Conservation (phyloP, 2,113 vertebrate species). For the Microcebus lehilahytsara region DNA sequence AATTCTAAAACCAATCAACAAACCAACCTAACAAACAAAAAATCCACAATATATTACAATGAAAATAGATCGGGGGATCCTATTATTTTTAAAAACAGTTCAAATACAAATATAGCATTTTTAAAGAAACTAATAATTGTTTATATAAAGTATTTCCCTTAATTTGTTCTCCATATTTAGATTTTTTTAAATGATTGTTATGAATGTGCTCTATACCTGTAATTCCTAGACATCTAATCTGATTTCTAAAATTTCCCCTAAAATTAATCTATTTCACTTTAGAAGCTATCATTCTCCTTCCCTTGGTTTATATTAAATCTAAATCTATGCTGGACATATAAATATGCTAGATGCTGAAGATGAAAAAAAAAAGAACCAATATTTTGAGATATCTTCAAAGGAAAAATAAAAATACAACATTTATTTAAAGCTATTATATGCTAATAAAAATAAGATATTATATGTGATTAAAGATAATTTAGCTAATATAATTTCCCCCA, state of each 20-base stretch:
- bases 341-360: background rate
- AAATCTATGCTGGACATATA: background rate
- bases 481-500: background rate
- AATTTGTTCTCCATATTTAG: background rate
- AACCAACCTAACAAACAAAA: background rate
- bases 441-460: background rate
- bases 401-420: background rate
- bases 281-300: background rate
- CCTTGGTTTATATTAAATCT: background rate
- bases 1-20: background rate
- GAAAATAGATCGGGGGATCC: background rate
- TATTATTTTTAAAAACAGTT: background rate
- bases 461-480: background rate
- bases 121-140: background rate
- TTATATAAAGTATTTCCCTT: background rate
- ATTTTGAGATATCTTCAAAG: background rate
- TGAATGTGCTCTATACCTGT: background rate
- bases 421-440: background rate
- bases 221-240: background rate
- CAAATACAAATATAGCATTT: background rate
- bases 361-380: background rate
- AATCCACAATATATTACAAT: background rate
- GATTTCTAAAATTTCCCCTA: background rate
- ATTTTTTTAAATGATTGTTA: background rate
- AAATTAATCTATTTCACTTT: background rate